Base-by-base conservation (phyloP, 2,888 invertebrate genomes). In the Tyria jacobaeae region DNA sequence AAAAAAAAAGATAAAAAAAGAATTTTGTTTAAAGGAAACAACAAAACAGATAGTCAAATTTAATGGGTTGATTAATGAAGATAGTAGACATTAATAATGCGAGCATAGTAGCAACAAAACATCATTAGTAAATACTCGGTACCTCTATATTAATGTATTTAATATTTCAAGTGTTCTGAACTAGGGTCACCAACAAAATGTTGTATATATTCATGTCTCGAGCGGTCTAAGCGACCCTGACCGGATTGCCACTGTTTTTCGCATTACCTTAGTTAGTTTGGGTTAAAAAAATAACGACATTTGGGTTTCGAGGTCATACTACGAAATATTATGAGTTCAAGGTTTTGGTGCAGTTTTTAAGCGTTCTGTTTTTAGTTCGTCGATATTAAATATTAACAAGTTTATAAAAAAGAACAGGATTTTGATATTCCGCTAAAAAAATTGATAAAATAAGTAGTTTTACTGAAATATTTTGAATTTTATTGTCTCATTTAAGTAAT, bases 101-200 rank as follows among this genome's bases (percentile, higher is more conserved):
- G 58, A 70, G 63, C 73, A 72, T 34, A 35, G 24, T 51, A 21
- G 24, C 51, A 51, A 51, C 35, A 35, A 35, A 27, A 75, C 69
- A 63, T 64, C 24, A 31, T 27, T 50, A 60, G 59, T 67, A 67
- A 64, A 63, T 70, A 37, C n/a, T n/a, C 53, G 39, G 12, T n/a
- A n/a, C 27, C n/a, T 50, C 55, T 64, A 62, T 64, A 71, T 71
- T 65, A 68, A 68, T 72, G 52, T 51, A 35, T 51, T 51, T 51
- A 35, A 51, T 51, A 51, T 35, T 35, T 51, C 51, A 64, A 68
- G 66, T 68, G 68, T 64, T 73, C 62, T 56, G 57, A 72, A 72
- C 74, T 74, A 74, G 71, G 51, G 35, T 52, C 48, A 63, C 25
- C 47, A 61, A 57, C 66, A 55, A 63, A 68, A 73, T 68, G 58